Evolutionary conservation across 2,113 vertebrate genomes (phyloP).

Genomic region (Ammodramus savannarum): DNA sequence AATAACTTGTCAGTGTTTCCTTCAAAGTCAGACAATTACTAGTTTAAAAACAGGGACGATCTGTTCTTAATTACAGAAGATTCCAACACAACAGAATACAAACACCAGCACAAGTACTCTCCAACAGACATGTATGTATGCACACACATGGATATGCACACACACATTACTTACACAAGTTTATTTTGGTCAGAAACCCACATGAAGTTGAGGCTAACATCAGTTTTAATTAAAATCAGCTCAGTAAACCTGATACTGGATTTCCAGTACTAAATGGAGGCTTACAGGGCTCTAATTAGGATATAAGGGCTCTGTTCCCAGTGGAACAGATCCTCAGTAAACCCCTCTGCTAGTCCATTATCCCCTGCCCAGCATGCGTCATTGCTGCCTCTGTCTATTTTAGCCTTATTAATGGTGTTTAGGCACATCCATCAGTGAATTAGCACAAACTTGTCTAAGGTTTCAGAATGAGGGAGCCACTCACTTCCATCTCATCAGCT

Average conservation of each 20-base stretch:
- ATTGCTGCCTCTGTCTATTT: constrained; percentile 75
- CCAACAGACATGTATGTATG: neutral
- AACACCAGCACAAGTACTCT: neutral
- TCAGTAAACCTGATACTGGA: constrained; percentile 73
- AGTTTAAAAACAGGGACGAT: neutral
- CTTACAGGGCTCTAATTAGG: constrained; percentile 79
- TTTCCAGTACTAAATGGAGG: constrained; percentile 77
- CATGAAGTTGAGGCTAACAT: constrained; percentile 59
- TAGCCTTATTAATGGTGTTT: constrained; percentile 81
- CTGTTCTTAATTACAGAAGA: neutral
- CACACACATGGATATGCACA: neutral
- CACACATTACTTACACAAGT: neutral
- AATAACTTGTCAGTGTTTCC: constrained; percentile 31
- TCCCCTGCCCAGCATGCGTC: constrained; percentile 76
- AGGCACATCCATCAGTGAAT: constrained; percentile 76
- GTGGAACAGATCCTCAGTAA: constrained; percentile 73
- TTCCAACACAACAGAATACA: neutral
- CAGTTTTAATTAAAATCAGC: constrained; percentile 75
- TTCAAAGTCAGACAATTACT: neutral
- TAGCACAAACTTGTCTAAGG: constrained; percentile 65
- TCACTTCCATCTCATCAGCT: constrained; percentile 70
- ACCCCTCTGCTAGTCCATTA: constrained; percentile 72
- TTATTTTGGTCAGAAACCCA: constrained; percentile 54
- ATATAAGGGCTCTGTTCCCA: constrained; percentile 70
- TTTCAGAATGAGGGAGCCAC: constrained; percentile 59